Base-by-base conservation (phyloP, 1,140 invertebrate genomes). In the Trichoplusia ni region DNA sequence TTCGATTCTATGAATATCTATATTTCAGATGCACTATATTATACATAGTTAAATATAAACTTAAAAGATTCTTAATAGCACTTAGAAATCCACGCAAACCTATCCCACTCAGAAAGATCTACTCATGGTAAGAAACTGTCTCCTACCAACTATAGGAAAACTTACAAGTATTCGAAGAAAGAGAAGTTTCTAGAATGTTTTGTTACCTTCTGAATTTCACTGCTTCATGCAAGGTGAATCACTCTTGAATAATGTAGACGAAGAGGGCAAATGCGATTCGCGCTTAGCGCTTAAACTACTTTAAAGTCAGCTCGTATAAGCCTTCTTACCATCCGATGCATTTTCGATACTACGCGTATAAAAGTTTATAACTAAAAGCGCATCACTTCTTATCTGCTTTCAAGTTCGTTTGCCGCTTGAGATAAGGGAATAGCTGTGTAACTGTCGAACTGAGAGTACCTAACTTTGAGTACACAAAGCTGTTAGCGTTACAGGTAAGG, bases 231-330 rank as follows among this genome's bases (percentile, higher is more conserved):
- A 59, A 21, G 29, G 29, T 33, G 25, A 33, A 58, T 40, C 35
- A 59, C 14, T 37, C 65, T 54, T 77, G 74, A 73, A 71, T 71
- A 70, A 74, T 73, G 63, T 40, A 40, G 54, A 16, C 38, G 35
- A 49, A 25, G 58, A 31, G 40, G 49, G 31, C 49, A 72, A 69
- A 66, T 72, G 70, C 59, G 49, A 67, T 46, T 68, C 60, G n/a
- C 67, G 61, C 66, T 72, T 65, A 70, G 59, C 69, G 69, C 61
- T 60, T 47, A 61, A 71, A 77, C 69, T 75, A 66, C 69, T 81
- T 81, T 68, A 75, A 75, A 79, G 76, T 79, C 79, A 78, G 58
- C 66, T 59, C 60, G 64, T 63, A 69, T 73, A 73, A 77, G 72
- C 59, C 73, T 72, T 70, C 62, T 69, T 71, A 65, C 56, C 64